Conservation (phyloP, 2,113 vertebrate species). For the Cepphus grylle region DNA sequence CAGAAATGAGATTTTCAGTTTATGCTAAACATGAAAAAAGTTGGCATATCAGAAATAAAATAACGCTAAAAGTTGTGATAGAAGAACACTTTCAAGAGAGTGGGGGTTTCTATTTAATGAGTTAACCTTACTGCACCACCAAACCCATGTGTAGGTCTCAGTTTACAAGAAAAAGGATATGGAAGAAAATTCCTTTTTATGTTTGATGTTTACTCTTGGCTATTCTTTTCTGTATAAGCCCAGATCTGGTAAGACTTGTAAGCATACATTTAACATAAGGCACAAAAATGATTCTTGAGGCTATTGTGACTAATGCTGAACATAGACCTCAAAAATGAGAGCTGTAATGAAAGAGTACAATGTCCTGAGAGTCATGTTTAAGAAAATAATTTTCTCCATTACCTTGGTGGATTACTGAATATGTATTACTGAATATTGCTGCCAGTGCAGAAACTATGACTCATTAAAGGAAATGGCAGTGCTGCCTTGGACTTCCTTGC, state of each 20-base stretch:
- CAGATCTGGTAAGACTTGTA: neutral
- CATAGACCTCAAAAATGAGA: neutral
- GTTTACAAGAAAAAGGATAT: neutral
- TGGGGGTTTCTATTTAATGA: neutral
- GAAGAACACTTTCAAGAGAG: neutral
- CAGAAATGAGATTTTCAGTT: neutral
- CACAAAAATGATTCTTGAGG: neutral
- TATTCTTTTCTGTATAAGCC: neutral
- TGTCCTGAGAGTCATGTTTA: neutral
- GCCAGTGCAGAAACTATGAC: neutral
- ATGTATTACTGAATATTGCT: neutral
- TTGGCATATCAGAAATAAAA: neutral
- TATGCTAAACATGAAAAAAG: neutral
- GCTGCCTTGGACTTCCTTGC: neutral
- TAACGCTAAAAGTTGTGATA: neutral
- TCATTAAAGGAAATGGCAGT: neutral
- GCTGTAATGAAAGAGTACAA: neutral
- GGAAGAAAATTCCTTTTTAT: neutral
- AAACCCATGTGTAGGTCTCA: neutral
- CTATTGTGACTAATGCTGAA: neutral
- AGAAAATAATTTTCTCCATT: neutral
- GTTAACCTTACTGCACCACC: neutral
- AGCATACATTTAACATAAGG: neutral
- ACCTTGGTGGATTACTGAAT: neutral
- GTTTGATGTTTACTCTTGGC: neutral